These are phyloP conservation scores for Micropterix aruncella DNA, from an alignment of 2,888 invertebrate genomes.

Conservation along the genomic window DNA sequence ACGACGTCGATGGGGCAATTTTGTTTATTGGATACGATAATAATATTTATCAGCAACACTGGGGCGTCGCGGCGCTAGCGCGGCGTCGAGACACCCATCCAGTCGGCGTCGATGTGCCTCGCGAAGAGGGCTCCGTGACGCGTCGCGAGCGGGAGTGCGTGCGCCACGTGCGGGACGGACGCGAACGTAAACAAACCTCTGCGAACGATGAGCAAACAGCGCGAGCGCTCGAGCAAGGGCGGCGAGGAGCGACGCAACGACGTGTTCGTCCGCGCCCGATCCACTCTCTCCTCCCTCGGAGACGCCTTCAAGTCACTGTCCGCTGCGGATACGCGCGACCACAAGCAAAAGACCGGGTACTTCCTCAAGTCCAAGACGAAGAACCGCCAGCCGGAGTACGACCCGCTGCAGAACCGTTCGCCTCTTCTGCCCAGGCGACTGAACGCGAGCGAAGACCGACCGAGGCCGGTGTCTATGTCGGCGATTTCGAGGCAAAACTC, in stretches of 20 bases:
- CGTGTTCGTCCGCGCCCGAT: conserved; percentile 31
- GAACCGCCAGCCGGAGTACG: conserved; percentile 21
- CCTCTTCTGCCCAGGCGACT: conserved; percentile 20
- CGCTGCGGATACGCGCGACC: conserved; percentile 18
- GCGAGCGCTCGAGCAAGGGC: conserved; percentile 25
- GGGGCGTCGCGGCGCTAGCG: conserved; percentile 10
- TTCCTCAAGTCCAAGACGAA: conserved; percentile 28
- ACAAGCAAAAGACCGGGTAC: conserved; percentile 18
- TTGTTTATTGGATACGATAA: no score
- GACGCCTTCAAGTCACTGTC: conserved; percentile 32
- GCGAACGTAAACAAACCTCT: conserved; percentile 1
- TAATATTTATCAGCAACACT: no score
- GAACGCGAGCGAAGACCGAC: conserved; percentile 20
- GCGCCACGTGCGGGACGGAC: background rate
- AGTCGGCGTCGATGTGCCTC: conserved; percentile 1
- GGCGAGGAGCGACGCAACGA: conserved; percentile 18
- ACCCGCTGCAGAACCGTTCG: conserved; percentile 22
- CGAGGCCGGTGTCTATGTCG: conserved; percentile 29
- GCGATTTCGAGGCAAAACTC: conserved; percentile 19
- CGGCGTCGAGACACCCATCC: conserved; percentile 15
- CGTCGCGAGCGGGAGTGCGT: conserved; percentile 11
- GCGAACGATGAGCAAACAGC: conserved; percentile 25
- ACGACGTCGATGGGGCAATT: no score
- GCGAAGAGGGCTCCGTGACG: conserved; percentile 6
- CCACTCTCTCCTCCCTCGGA: conserved; percentile 29